Evolutionary conservation across 2,797 vertebrate species (phyloP).

Genomic region (Cygnus olor): DNA sequence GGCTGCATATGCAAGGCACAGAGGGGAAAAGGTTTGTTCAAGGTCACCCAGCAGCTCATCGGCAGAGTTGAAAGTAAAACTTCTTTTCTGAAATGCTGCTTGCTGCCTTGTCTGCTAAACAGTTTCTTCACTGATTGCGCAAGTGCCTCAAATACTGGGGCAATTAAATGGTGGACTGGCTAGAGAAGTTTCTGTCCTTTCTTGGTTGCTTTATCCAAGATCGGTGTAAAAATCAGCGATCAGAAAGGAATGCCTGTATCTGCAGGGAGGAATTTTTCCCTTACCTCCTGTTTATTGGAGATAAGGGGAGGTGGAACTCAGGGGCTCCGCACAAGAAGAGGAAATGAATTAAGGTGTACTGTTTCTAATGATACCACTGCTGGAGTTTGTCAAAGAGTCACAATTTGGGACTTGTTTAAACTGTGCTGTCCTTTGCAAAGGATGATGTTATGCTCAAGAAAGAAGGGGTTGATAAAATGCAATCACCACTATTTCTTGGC

Average conservation of each 20-base stretch:
- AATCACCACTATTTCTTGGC: conserved; percentile 15
- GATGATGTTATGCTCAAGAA: neutral
- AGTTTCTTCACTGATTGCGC: neutral
- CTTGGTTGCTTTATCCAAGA: neutral
- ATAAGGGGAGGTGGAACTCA: neutral
- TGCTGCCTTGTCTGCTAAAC: neutral
- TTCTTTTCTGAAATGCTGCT: neutral
- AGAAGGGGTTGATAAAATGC: conserved; percentile 3
- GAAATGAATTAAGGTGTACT: conserved; percentile 24
- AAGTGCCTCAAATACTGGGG: neutral
- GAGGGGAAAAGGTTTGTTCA: neutral
- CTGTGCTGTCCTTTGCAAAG: conserved; percentile 22
- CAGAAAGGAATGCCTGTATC: neutral
- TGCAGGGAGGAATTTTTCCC: conserved; percentile 21
- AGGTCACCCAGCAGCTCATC: neutral
- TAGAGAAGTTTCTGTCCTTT: conserved; percentile 11
- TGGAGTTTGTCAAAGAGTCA: conserved; percentile 46
- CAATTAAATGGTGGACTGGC: neutral
- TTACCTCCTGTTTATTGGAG: conserved; percentile 39
- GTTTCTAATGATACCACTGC: conserved; percentile 21
- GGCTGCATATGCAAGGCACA: neutral
- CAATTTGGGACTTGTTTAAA: conserved; percentile 37
- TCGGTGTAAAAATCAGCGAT: conserved; percentile 4
- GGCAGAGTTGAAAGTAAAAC: neutral
- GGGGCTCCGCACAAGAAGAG: neutral